Base-by-base conservation (phyloP, 2,888 invertebrate genomes). In the Seladonia tumulorum region DNA sequence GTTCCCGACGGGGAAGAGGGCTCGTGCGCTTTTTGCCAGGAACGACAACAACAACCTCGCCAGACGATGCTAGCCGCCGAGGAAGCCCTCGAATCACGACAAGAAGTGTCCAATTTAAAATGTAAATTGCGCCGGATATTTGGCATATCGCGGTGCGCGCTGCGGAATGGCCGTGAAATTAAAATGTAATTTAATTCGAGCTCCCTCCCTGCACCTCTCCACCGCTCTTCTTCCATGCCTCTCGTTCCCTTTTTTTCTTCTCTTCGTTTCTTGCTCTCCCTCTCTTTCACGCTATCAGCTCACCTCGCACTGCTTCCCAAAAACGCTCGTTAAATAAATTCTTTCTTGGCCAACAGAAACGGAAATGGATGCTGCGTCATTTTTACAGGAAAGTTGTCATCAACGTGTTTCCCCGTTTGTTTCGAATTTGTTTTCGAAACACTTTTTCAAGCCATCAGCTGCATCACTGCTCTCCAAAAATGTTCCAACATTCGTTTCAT, bases 151-250 rank as follows among this genome's bases (percentile, higher is more conserved):
- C 88, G 86, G 86, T 66, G 42, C 68, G 42, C 68, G 68, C 68
- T 68, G 72, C 39, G 68, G 92, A 94, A 94, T 93, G 92, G 91
- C 93, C 92, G 92, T 93, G 93, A 94, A 94, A 94, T 94, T 94
- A 94, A 94, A 94, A 93, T 92, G 94, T 94, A 93, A 94, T 94
- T 94, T 94, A 92, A 94, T 94, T 94, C 93, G 77, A 72, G 45
- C 68, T 35, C 77, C 78, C 72, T 39, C 60, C 29, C 76, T 29
- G 60, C 60, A 12, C 77, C 81, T 49, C 10, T 45, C 66, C 35
- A 1, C 8, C 45, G 39, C 45, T 60, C 45, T 49, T 39, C 39
- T 22, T 5, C 73, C 25, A 5, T 47, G 45, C 60, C 42, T 53
- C 53, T 63, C 25, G 45, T 29, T 42, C 29, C 29, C 68, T 70